Base-by-base conservation (phyloP, 1,140 invertebrate genomes). In the Lucilia sericata region DNA sequence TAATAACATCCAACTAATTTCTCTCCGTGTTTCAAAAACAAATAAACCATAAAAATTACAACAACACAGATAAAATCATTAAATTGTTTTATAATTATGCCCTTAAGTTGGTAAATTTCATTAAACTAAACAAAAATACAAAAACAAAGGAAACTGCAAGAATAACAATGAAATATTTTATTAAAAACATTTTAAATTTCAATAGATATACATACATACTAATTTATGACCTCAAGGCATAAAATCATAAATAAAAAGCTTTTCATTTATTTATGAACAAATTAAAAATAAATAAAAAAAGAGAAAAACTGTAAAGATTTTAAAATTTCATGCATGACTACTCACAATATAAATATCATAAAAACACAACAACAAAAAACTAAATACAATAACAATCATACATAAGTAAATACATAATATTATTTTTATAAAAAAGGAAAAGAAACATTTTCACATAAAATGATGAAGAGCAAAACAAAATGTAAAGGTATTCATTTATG, bases 221-320 rank as follows among this genome's bases (percentile, higher is more conserved):
- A 17, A 17, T 60, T n/a, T 60, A 60, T 60, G 55, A n/a, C 55
- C 55, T n/a, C 55, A 60, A 60, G 55, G 55, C n/a, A 60, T 60
- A 7, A 60, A 60, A n/a, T 7, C 55, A 60, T 60, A 60, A 17
- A 60, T 7, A 60, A 60, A 55, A 7, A n/a, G n/a, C n/a, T n/a
- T 17, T 17, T 17, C 55, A 60, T 60, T 60, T 60, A 60, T n/a
- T 2, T n/a, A 60, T 3, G 14, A 60, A 55, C 51, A 30, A 60
- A 60, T 60, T 60, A 60, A n/a, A 60, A 60, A 60, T 60, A 60
- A 60, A 60, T 60, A 60, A 60, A 60, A 60, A 30, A 30, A 30
- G 25, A 10, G 42, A 42, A 42, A n/a, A 60, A 14, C 55, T 30
- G 25, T 14, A 60, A 60, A 60, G 55, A 60, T 60, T 60, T 42